Evolutionary conservation across 1,140 invertebrate genomes (phyloP), one percentile per base, ranked within the genome.

Genomic region (Anthonomus grandis): DNA sequence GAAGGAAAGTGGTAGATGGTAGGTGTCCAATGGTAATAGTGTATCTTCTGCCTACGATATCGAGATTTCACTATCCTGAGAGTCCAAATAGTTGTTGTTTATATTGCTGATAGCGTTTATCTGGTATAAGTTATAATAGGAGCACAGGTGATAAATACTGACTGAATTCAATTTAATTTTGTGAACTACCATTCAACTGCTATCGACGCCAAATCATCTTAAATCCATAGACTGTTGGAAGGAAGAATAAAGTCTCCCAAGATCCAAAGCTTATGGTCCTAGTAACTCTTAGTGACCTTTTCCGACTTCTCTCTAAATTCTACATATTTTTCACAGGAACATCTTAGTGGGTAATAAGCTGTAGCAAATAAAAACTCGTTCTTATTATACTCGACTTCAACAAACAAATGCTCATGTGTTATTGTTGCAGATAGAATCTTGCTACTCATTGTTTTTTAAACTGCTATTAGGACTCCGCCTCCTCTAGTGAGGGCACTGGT

Each of bases 171-270:
- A 41, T 41, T 19, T 41, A 8, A 19, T 19, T 41, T 19, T 41
- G 38, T 19, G 38, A 9, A 19, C 38, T 41, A 9, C 18, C 38
- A 8, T 8, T 13, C 38, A 19, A 41, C 15, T 13, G 38, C 38
- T 15, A 41, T 15, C 15, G 38, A 41, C 6, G 5, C 9, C 18
- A 41, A 41, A 9, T 41, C 6, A 21, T 22, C 42, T 10, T 46
- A 21, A n/a, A n/a, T n/a, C n/a, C n/a, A n/a, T n/a, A n/a, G 6
- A 25, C 42, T 46, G 19, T 46, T 46, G n/a, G n/a, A n/a, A 25
- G 42, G 42, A 5, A 46, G 42, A 17, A n/a, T 46, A 25, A 46
- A 46, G 13, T 46, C 42, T 5, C 42, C 42, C 13, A 46, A 6
- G 19, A 46, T 17, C 9, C 18, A 46, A 12, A 22, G n/a, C n/a